Conservation (phyloP, 2,797 vertebrate species). For the Sarcoramphus papa region DNA sequence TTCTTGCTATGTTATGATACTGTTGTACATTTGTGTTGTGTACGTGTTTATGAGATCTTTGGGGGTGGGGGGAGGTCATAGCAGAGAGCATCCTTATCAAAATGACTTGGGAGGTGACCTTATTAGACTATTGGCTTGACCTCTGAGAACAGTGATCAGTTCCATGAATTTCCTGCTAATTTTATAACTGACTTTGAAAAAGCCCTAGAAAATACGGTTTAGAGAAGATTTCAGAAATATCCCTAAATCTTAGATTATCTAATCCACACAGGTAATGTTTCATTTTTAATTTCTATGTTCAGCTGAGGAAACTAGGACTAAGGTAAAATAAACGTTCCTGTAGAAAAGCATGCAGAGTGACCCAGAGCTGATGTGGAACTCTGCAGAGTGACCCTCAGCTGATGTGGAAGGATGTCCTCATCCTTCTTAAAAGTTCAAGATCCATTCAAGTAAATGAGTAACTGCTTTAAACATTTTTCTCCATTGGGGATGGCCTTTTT, state of each 20-base stretch:
- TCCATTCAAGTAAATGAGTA: neutral
- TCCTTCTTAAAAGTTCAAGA: neutral
- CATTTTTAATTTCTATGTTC: neutral
- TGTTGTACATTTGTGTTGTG: neutral
- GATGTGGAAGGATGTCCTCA: neutral
- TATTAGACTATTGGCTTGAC: neutral
- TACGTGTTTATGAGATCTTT: neutral
- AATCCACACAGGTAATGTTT: rapidly evolving
- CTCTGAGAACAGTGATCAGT: neutral
- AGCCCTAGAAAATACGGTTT: rapidly evolving
- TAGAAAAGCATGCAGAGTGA: neutral
- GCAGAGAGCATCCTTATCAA: neutral
- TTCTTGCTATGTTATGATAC: neutral
- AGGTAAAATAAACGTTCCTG: rapidly evolving
- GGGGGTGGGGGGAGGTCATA: rapidly evolving
- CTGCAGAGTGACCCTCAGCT: neutral
- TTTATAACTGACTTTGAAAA: neutral
- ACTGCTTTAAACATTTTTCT: neutral
- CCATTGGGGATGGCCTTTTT: rapidly evolving
- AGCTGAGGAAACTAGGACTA: neutral
- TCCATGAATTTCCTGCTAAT: neutral
- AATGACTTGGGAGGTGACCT: rapidly evolving
- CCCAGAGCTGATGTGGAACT: neutral
- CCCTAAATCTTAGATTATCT: rapidly evolving
- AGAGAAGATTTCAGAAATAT: neutral